These are phyloP conservation scores for Microcaecilia unicolor DNA, from an alignment of 2,797 vertebrate species.

Conservation along the genomic window DNA sequence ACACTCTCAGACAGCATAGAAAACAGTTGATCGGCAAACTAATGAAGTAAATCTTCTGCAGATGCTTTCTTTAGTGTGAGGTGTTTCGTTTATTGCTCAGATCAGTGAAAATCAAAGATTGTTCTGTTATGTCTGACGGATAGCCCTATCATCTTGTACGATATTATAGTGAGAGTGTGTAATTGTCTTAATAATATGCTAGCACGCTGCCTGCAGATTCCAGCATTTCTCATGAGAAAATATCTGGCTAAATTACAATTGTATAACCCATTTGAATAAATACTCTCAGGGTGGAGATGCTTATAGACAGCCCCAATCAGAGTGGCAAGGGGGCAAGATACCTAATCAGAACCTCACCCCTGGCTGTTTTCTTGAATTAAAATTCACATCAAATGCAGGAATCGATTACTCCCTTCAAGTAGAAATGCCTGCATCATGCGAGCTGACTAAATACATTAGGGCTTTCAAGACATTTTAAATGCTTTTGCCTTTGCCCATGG, in stretches of 20 bases:
- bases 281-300: conserved; percentile 32
- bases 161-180: conserved; percentile 9
- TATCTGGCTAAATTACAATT: conserved; percentile 31
- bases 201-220: no score
- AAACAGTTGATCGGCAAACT: conserved; percentile 22
- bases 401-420: conserved; percentile 49
- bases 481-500: conserved; percentile 25
- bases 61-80: conserved; percentile 38
- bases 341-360: conserved; percentile 36
- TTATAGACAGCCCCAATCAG: conserved; percentile 38
- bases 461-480: conserved; percentile 39
- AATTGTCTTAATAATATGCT: conserved; percentile 21
- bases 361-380: conserved; percentile 53
- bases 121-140: conserved; percentile 14
- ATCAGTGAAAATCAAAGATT: conserved; percentile 13
- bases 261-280: conserved; percentile 30
- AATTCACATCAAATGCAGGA: conserved; percentile 47
- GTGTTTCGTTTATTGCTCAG: conserved; percentile 23
- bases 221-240: conserved; percentile 13
- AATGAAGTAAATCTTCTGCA: conserved; percentile 23
- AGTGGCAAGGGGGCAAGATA: conserved; percentile 21
- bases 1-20: no score
- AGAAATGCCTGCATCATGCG: conserved; percentile 37
- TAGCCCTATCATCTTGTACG: conserved; percentile 1
- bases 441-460: conserved; percentile 48